Conservation (phyloP, 1,140 invertebrate genomes). For the Diabrotica undecimpunctata region DNA sequence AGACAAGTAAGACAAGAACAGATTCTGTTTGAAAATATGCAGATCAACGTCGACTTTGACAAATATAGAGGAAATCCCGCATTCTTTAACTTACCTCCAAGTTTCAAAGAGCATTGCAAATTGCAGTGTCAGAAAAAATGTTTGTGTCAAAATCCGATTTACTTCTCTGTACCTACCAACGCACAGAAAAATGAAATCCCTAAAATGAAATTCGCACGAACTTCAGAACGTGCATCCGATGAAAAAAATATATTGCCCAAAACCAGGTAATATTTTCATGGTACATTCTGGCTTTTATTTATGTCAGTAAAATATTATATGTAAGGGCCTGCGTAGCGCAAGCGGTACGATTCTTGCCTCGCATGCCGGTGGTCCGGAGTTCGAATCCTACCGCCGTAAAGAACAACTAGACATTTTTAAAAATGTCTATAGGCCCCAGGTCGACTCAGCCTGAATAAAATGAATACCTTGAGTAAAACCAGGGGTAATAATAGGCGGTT, state of each 20-base stretch:
- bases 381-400: too few species aligned
- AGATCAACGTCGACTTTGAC: constrained; percentile 32
- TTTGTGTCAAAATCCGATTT: constrained; percentile 14
- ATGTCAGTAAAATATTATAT: too few species aligned
- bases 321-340: too few species aligned
- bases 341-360: too few species aligned
- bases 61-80: constrained; percentile 36
- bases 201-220: constrained; percentile 26
- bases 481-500: too few species aligned
- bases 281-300: too few species aligned
- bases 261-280: constrained; percentile 18
- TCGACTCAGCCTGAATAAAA: too few species aligned
- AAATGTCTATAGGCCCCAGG: too few species aligned
- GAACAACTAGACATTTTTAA: too few species aligned
- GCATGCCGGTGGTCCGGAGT: too few species aligned
- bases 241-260: constrained; percentile 32
- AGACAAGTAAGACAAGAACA: constrained; percentile 30
- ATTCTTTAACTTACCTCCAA: constrained; percentile 33
- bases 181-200: constrained; percentile 33
- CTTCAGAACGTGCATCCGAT: constrained; percentile 22
- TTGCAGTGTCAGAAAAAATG: constrained; percentile 8
- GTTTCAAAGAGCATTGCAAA: constrained; percentile 11
- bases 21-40: constrained; percentile 22
- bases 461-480: too few species aligned
- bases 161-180: constrained; percentile 29